Evolutionary conservation across 1,140 invertebrate species (phyloP), one percentile per base, ranked within the genome.

Genomic region (Conus betulinus): DNA sequence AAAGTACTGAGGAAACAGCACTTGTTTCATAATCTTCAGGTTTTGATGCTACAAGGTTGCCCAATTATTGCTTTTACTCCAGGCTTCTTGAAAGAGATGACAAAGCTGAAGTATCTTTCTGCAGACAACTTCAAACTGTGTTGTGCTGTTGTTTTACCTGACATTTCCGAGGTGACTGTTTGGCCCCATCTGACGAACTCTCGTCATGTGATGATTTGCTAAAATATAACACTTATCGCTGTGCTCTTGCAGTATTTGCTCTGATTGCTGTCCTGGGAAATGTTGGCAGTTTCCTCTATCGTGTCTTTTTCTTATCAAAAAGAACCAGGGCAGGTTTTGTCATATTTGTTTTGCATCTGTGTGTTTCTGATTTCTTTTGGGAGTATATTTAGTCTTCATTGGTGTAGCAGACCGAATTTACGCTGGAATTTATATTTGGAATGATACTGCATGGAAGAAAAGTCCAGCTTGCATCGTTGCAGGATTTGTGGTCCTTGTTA

Each of bases 311-410:
- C 51, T 51, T 87, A 20, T 71, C 27, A 67, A 17, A 25, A 23
- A 67, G 17, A n/a, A 83, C 89, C 20, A 84, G 85, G 23, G 90
- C 88, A 71, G 88, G 90, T 20, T 87, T 91, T 89, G 89, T 87
- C 23, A 76, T 91, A n/a, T 91, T 93, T 76, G 90, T 94, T 17
- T 87, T 89, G n/a, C 93, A 93, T 91, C 87, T 94, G 39, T 91
- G 89, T 27, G 17, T 91, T 5, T 91, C 93, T 13, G 94, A 94
- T 82, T 89, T 94, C n/a, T 57, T 83, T 94, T 94, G 94, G 94
- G 94, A 7, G 82, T 60, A 53, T 93, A 93, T 74, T 55, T 93
- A 53, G 53, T 90, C 3, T 91, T 93, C 11, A 91, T 93, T 53
- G 94, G 91, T 25, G 76, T 88, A 57, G 86, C 60, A 7, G 89